These are phyloP conservation scores for Neosalanx taihuensis DNA, from an alignment of 2,797 vertebrate genomes.

Conservation along the genomic window DNA sequence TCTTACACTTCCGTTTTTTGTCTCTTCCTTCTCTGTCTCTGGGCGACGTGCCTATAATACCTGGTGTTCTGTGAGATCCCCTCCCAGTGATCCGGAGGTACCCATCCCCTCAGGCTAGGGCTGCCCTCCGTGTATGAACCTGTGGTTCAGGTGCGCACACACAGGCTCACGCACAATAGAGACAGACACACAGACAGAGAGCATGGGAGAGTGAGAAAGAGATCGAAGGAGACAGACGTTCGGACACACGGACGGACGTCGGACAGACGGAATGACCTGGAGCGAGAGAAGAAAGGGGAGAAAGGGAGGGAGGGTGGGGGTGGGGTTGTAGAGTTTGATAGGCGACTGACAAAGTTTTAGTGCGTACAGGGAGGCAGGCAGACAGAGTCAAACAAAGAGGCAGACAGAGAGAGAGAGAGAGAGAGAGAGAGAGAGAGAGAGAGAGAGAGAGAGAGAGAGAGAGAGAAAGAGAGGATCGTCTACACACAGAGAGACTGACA, in stretches of 20 bases:
- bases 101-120: slow-evolving; percentile 75
- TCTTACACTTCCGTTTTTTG: slow-evolving; percentile 57
- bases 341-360: not conserved
- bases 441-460: not conserved
- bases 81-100: slow-evolving; percentile 81
- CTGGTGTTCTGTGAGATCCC: slow-evolving; percentile 70
- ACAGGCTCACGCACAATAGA: not conserved
- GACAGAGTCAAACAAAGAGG: not conserved
- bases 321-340: too few relatives aligned
- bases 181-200: not conserved
- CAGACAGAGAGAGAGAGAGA: not conserved
- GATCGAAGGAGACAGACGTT: slow-evolving; percentile 51
- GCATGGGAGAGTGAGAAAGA: slow-evolving; percentile 7
- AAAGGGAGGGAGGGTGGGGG: not conserved
- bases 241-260: slow-evolving; percentile 55
- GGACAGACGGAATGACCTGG: not conserved
- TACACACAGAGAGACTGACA: too few relatives aligned
- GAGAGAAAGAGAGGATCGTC: too few relatives aligned
- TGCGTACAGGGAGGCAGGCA: not conserved
- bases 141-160: slow-evolving; percentile 48
- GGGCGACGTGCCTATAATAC: slow-evolving; percentile 73
- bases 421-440: not conserved
- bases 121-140: slow-evolving; percentile 65
- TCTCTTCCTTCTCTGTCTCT: slow-evolving; percentile 76
- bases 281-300: not conserved